Base-by-base conservation (phyloP, 2,113 vertebrate genomes). In the Columba livia region DNA sequence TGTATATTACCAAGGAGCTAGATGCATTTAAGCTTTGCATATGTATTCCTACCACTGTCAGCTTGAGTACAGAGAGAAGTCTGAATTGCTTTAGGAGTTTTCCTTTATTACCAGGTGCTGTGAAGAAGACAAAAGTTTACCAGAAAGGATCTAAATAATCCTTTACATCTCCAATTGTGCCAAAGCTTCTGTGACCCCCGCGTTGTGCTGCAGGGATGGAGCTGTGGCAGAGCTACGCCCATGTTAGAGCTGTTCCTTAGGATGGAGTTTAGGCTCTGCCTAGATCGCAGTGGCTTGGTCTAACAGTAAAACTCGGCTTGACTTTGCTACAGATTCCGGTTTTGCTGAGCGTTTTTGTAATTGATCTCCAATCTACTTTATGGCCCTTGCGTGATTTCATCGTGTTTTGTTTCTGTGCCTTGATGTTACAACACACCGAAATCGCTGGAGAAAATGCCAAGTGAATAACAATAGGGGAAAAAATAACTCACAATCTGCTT, bases 381-480 rank as follows among this genome's bases (percentile, higher is more conserved):
- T 28, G 20, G 10, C 13, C 21, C 23, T 42, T 32, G 36, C 56
- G 17, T 70, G 24, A 65, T 83, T 91, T 75, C 5, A 34, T 16
- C 36, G 17, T 70, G 25, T 57, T 94, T 10, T 92, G 16, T 50
- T 90, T 85, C 60, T 78, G 38, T 84, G 74, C 38, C 56, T 64
- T 28, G 40, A 4, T 82, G 4, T 95, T 93, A 51, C 91, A 91
- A 83, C 85, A 96, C 54, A 81, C 38, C 7, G 54, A 60, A 89
- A 56, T 36, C 29, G 28, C 48, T 88, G 60, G 78, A 81, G 79
- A 84, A 92, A 42, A 85, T 85, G 75, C 88, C 89, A 81, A 48
- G 16, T 90, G 75, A 89, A 44, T 93, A 84, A 96, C 91, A 95
- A 44, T 80, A 67, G 66, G 53, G 54, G 61, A 17, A 91, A 87